These are phyloP conservation scores for Meiosimyza decipiens DNA, from an alignment of 2,888 invertebrate species.

Conservation along the genomic window DNA sequence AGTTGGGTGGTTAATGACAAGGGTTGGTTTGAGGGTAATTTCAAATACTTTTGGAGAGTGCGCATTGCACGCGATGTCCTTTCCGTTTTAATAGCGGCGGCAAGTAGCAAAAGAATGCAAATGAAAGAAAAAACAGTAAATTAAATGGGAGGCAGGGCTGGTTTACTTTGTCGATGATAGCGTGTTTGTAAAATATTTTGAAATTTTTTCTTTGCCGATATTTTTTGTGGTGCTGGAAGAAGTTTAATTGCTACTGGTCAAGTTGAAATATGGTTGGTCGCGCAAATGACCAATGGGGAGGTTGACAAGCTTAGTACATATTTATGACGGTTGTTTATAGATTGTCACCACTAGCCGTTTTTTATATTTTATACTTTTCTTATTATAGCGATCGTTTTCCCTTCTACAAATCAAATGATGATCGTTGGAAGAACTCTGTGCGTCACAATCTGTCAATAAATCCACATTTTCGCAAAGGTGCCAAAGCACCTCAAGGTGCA, in stretches of 20 bases:
- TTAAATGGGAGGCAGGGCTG: conserved; percentile 1
- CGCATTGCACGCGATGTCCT: conserved; percentile 63
- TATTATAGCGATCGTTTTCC: conserved; percentile 82
- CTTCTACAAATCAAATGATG: conserved; percentile 89
- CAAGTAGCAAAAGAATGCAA: conserved; percentile 39
- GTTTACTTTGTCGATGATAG: conserved; percentile 34
- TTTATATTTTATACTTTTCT: neutral
- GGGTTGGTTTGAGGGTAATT: conserved; percentile 46
- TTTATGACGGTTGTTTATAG: too few species aligned
- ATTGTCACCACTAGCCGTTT: neutral
- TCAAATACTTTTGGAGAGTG: conserved; percentile 55
- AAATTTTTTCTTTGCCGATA: neutral
- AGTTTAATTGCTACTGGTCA: conserved; percentile 61
- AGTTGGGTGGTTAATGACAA: conserved; percentile 31
- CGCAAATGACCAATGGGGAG: conserved; percentile 30
- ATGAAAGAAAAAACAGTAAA: neutral
- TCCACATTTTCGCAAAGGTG: conserved; percentile 89
- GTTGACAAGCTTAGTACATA: neutral
- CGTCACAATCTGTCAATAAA: conserved; percentile 91
- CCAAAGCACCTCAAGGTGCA: conserved; percentile 86
- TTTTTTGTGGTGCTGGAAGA: conserved; percentile 41
- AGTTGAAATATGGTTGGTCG: conserved; percentile 45
- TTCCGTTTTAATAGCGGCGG: conserved; percentile 52
- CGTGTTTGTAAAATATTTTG: conserved; percentile 49
- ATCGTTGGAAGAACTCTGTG: conserved; percentile 93